These are phyloP conservation scores for Drosophila diplacantha DNA, from an alignment of 2,888 invertebrate genomes.

Conservation along the genomic window DNA sequence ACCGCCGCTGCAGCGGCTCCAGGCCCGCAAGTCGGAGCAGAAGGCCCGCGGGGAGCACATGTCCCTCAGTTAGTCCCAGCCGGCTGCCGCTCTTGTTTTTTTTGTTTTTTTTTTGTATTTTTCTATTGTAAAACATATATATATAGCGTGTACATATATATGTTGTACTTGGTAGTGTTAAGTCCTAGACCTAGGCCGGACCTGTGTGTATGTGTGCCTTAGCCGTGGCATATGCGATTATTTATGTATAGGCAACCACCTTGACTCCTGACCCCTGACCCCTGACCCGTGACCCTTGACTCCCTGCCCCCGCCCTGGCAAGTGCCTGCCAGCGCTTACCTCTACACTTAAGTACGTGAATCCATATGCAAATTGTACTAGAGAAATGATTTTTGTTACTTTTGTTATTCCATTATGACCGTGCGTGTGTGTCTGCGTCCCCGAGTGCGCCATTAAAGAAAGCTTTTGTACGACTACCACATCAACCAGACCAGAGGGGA, in stretches of 20 bases:
- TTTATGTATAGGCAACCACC: slow-evolving; percentile 16
- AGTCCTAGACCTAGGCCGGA: slow-evolving; percentile 12
- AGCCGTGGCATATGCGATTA: slow-evolving; percentile 21
- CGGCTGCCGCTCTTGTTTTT: background rate
- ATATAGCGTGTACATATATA: background rate
- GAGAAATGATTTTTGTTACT: slow-evolving; percentile 21
- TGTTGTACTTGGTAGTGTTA: slow-evolving; percentile 17
- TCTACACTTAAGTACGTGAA: slow-evolving; percentile 2
- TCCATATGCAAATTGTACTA: slow-evolving; percentile 21
- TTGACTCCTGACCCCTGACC: background rate
- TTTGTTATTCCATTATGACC: slow-evolving; percentile 24
- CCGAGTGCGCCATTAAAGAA: slow-evolving; percentile 20
- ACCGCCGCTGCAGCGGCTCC: slow-evolving; percentile 83
- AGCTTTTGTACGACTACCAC: slow-evolving; percentile 18
- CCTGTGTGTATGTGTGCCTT: slow-evolving; percentile 17
- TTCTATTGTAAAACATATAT: slow-evolving; percentile 7
- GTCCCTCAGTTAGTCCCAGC: slow-evolving; percentile 62
- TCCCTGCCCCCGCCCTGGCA: background rate
- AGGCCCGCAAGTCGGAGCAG: slow-evolving; percentile 52
- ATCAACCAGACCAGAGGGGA: too few species aligned
- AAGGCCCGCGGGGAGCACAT: slow-evolving; percentile 63
- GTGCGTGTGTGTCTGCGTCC: slow-evolving; percentile 4
- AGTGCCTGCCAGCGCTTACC: slow-evolving; percentile 8
- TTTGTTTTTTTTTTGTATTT: slow-evolving; percentile 20
- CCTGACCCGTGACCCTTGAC: background rate